A percentile compares a stretch with the other conserved stretches of the same genome.
phyloP scores from a whole-genome alignment of 2,797 vertebrate genomes.

The Hemibagrus guttatus region DNA sequence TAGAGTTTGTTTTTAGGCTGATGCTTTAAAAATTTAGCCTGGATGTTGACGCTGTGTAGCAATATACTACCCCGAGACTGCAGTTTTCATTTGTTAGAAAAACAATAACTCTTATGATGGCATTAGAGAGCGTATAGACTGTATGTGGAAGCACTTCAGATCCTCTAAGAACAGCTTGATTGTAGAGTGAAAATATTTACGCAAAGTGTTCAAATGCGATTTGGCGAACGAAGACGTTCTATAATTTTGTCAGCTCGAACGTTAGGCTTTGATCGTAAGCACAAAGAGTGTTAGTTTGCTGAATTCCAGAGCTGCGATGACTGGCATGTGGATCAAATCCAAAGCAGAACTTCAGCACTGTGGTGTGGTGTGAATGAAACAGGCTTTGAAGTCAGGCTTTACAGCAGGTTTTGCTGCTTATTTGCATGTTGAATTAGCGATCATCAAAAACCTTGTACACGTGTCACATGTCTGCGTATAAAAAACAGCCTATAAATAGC shows the following conservation, averaged over 20 bases:
- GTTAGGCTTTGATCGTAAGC: slow-evolving; percentile 36
- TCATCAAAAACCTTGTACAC: slow-evolving; percentile 20
- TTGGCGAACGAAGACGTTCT: slow-evolving; percentile 29
- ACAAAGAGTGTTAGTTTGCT: slow-evolving; percentile 8
- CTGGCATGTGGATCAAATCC: slow-evolving; percentile 1
- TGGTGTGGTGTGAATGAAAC: slow-evolving; percentile 5
- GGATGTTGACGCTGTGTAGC: too few relatives aligned
- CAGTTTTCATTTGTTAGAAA: slow-evolving; percentile 62
- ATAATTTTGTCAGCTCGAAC: slow-evolving; percentile 37
- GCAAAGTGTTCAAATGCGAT: slow-evolving; percentile 38
- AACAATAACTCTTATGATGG: slow-evolving; percentile 59
- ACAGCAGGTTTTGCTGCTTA: slow-evolving; percentile 16
- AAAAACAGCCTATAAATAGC: slow-evolving; percentile 62
- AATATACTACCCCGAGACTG: not conserved
- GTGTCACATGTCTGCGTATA: slow-evolving; percentile 47
- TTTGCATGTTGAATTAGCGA: slow-evolving; percentile 30
- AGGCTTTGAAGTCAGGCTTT: slow-evolving; percentile 41
- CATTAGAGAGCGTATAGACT: not conserved
- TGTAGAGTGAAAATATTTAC: slow-evolving; percentile 42
- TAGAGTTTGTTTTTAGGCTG: not conserved
- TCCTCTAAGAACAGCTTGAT: slow-evolving; percentile 22
- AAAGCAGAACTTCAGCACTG: slow-evolving; percentile 17
- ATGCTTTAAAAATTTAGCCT: not conserved
- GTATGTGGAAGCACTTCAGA: slow-evolving; percentile 33
- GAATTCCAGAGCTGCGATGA: slow-evolving; percentile 22